Evolutionary conservation across 2,797 vertebrate species (phyloP).

Genomic region (Choloepus didactylus): DNA sequence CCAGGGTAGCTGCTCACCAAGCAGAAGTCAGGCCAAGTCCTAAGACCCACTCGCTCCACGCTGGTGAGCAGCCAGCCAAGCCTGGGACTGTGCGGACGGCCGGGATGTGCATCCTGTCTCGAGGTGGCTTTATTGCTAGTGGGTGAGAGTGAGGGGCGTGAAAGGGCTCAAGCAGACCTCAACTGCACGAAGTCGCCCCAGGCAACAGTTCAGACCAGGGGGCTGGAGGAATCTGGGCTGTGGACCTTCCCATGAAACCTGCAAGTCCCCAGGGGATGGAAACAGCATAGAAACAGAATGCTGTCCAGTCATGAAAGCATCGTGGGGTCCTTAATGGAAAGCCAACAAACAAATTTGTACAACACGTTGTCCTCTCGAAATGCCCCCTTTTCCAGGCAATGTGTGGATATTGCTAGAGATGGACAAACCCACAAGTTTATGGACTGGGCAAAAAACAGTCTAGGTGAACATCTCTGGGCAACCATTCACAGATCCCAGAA

Average conservation of each 20-base stretch:
- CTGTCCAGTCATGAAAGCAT: conserved; percentile 81
- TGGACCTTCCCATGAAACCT: conserved; percentile 93
- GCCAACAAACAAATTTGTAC: conserved; percentile 83
- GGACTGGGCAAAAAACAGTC: conserved; percentile 90
- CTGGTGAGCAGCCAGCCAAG: conserved; percentile 88
- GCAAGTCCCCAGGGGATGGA: conserved; percentile 85
- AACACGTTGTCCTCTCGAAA: conserved; percentile 84
- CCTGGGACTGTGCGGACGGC: conserved; percentile 82
- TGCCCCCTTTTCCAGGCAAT: conserved; percentile 88
- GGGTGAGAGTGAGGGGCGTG: conserved; percentile 87
- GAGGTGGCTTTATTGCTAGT: conserved; percentile 91
- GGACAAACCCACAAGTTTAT: conserved; percentile 82
- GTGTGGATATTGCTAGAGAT: conserved; percentile 88
- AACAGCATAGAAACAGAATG: conserved; percentile 90
- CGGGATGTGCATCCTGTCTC: conserved; percentile 89
- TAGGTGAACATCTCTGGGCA: conserved; percentile 89
- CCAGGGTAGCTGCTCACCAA: too few species aligned
- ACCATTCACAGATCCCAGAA: conserved; percentile 84
- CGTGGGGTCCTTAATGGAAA: conserved; percentile 84
- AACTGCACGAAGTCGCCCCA: conserved; percentile 92
- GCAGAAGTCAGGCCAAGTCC: too few species aligned
- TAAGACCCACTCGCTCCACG: too few species aligned
- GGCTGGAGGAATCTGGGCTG: conserved; percentile 92
- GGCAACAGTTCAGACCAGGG: conserved; percentile 88
- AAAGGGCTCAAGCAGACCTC: conserved; percentile 92